phyloP scores from a whole-genome alignment of 1,140 invertebrate genomes.

The honey bee (Apis mellifera) region DNA sequence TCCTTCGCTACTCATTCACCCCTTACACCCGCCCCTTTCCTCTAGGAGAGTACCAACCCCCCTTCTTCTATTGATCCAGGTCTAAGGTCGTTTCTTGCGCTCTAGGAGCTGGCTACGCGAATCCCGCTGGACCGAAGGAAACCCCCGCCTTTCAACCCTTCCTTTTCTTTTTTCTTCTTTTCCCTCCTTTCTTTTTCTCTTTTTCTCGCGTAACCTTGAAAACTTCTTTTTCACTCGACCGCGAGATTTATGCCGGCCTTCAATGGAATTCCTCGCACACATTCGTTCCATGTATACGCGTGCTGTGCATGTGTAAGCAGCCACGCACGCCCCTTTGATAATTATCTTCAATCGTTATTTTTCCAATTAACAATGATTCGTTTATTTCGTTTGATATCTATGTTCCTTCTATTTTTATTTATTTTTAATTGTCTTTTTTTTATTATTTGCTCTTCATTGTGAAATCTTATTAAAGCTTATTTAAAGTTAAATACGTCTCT shows the following conservation, averaged over 20 bases:
- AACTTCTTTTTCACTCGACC: constrained; percentile 33
- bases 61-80: constrained; percentile 77
- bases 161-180: constrained; percentile 19
- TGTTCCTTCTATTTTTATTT: neutral
- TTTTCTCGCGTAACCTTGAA: constrained; percentile 58
- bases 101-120: constrained; percentile 60
- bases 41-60: constrained; percentile 58
- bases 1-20: constrained; percentile 41
- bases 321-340: neutral
- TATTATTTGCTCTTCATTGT: neutral
- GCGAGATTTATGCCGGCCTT: constrained; percentile 27
- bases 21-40: constrained; percentile 63
- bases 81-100: constrained; percentile 78
- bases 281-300: neutral
- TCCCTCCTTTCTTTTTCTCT: constrained; percentile 8
- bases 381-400: neutral
- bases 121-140: constrained; percentile 56
- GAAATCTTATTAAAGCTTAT: neutral
- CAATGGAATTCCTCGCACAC: constrained; percentile 1
- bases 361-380: neutral
- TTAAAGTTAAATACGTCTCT: neutral
- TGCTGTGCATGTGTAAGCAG: neutral
- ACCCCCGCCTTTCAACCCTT: constrained; percentile 31
- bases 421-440: neutral
- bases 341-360: neutral